These are phyloP conservation scores for Lobophora halterata DNA, from an alignment of 2,888 invertebrate species.

Conservation along the genomic window DNA sequence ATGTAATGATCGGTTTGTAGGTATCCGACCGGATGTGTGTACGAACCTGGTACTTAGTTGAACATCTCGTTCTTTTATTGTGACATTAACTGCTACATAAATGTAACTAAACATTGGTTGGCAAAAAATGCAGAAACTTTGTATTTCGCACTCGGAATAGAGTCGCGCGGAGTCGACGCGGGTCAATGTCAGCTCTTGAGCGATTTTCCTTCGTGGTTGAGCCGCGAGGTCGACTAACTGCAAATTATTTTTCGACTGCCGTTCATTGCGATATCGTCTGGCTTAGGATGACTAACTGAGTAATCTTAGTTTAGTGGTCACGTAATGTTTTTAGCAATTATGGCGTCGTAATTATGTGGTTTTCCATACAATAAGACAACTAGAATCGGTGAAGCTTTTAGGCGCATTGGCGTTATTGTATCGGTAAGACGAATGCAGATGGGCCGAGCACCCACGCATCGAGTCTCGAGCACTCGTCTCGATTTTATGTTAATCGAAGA, in stretches of 20 bases:
- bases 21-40: conserved; percentile 45
- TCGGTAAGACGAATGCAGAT: conserved; percentile 31
- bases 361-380: conserved; percentile 15
- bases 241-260: conserved; percentile 71
- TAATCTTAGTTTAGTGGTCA: conserved; percentile 57
- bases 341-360: conserved; percentile 23
- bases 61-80: conserved; percentile 41
- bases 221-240: conserved; percentile 64
- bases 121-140: conserved; percentile 29
- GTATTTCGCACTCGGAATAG: conserved; percentile 18
- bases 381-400: conserved; percentile 18
- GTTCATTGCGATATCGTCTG: conserved; percentile 57
- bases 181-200: conserved; percentile 66
- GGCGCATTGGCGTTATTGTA: conserved; percentile 22
- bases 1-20: conserved; percentile 53
- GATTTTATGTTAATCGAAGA: conserved; percentile 78
- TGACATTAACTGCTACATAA: conserved; percentile 29
- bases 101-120: conserved; percentile 33
- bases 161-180: conserved; percentile 23
- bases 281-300: conserved; percentile 54
- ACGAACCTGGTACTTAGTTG: conserved; percentile 36
- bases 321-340: conserved; percentile 49
- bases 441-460: conserved; percentile 69
- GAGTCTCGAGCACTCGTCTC: conserved; percentile 51
- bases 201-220: conserved; percentile 59